A percentile compares a stretch with the other conserved stretches of the same genome.
These are phyloP conservation scores for Oncorhynchus clarkii DNA, from an alignment of 2,113 vertebrate genomes.

Conservation along the genomic window DNA sequence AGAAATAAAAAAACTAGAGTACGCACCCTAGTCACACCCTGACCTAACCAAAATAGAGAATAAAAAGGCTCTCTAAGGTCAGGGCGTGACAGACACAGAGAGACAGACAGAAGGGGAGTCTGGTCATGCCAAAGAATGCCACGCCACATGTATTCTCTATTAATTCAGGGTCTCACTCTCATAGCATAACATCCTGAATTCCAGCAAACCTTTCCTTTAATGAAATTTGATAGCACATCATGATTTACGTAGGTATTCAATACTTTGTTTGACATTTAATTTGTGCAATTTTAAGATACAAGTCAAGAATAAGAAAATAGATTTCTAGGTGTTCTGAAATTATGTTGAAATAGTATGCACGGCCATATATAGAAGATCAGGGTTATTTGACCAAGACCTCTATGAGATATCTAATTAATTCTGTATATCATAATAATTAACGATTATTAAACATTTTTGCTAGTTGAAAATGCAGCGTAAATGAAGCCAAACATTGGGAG, in stretches of 20 bases:
- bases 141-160: slow-evolving; percentile 44
- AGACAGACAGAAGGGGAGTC: slow-evolving; percentile 17
- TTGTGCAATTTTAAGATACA: not conserved
- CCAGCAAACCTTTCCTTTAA: slow-evolving; percentile 29
- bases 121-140: slow-evolving; percentile 37
- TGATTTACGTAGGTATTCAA: not conserved
- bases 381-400: not conserved
- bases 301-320: not conserved
- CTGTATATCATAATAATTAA: not conserved
- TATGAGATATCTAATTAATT: not conserved
- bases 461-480: slow-evolving; percentile 3
- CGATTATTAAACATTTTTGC: not conserved
- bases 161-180: slow-evolving; percentile 38
- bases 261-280: not conserved
- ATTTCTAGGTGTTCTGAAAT: not conserved
- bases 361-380: not conserved
- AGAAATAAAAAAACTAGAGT: too few relatives aligned
- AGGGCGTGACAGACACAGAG: slow-evolving; percentile 8
- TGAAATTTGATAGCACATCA: not conserved
- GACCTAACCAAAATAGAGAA: too few relatives aligned
- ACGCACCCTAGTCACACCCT: too few relatives aligned
- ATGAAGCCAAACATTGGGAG: not conserved
- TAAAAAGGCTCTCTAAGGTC: too few relatives aligned
- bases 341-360: not conserved
- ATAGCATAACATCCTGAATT: slow-evolving; percentile 37